Evolutionary conservation across 2,888 invertebrate genomes (phyloP), one percentile per base, ranked within the genome.

Genomic region (Galeruca laticollis): DNA sequence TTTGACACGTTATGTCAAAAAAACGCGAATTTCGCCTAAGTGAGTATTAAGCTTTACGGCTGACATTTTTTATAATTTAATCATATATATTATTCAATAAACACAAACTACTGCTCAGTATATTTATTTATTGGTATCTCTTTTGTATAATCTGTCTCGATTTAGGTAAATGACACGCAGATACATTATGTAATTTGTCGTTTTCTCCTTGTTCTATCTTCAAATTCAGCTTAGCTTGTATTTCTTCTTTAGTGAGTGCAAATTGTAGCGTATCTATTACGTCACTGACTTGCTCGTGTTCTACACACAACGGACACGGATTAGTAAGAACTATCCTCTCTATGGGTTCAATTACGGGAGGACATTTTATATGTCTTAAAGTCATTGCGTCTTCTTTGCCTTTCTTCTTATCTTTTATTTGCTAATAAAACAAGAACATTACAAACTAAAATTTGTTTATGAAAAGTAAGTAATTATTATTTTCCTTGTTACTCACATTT

Each of bases 301-400:
- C 88, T 15, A 88, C 84, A 76, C 88, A 88, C 86, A 88, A 78
- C 60, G 88, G 85, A 78, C 88, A 88, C 9, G 88, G 88, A 79
- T 87, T 86, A 15, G 86, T 86, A 6, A 83, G 82, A 57, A 85
- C 86, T 59, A 87, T 82, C 18, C 82, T 71, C 21, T 84, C 80
- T 40, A 88, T 73, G 1, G 79, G 72, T 43, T 85, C 82, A 13
- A 85, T 77, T 64, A 78, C 76, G 8, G 84, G 77, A 69, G 79
- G 82, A 15, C 81, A 79, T 66, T 82, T 85, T 49, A 81, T 80
- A 6, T 82, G 82, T 68, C 83, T 83, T 54, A 86, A 84, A 56
- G 86, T 84, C 18, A 85, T 80, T 11, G 82, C 79, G 47, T 80
- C 78, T 35, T 82, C 80, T 51, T 80, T 85, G 0, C 78, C 76